Evolutionary conservation across 30 jellyfish, hydroid and myxozoan species (phyloP).

Genomic region (Turritopsis rubra): DNA sequence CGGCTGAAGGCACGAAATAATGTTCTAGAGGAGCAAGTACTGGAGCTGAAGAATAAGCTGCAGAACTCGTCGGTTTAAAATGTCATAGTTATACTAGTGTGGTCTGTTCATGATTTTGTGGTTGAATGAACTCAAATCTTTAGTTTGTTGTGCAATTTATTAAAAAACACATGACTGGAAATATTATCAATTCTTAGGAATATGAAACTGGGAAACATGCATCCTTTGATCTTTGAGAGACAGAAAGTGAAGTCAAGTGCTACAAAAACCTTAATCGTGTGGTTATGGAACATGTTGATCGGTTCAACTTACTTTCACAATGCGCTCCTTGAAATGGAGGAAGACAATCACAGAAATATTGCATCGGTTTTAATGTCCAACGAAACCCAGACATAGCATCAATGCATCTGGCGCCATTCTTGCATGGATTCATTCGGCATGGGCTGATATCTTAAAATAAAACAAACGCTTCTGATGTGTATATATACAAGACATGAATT

Average conservation of each 20-base stretch:
- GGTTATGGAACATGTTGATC: no score
- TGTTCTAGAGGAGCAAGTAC: slow-evolving; percentile 34
- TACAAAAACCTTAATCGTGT: no score
- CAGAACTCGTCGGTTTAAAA: no score
- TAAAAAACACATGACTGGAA: no score
- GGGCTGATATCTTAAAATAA: slow-evolving; percentile 70
- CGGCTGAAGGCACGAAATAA: slow-evolving; percentile 47
- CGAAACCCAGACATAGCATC: slow-evolving; percentile 75
- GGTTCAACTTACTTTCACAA: slow-evolving; percentile 83
- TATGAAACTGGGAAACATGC: no score
- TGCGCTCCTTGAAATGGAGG: slow-evolving; percentile 70
- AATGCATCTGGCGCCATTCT: slow-evolving; percentile 70
- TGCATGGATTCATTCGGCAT: slow-evolving; percentile 73
- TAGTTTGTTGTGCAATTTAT: no score
- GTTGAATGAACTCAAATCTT: no score
- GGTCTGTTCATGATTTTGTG: no score
- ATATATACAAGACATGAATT: neutral
- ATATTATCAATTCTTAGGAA: no score
- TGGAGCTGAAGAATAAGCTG: slow-evolving; percentile 22
- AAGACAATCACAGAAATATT: slow-evolving; percentile 74
- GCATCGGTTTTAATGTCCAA: slow-evolving; percentile 83
- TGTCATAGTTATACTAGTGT: no score
- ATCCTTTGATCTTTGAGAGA: no score
- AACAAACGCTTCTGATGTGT: neutral
- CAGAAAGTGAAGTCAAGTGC: no score